Evolutionary conservation across 2,888 invertebrate genomes (phyloP).

Genomic region (Philhelius pedissequus): DNA sequence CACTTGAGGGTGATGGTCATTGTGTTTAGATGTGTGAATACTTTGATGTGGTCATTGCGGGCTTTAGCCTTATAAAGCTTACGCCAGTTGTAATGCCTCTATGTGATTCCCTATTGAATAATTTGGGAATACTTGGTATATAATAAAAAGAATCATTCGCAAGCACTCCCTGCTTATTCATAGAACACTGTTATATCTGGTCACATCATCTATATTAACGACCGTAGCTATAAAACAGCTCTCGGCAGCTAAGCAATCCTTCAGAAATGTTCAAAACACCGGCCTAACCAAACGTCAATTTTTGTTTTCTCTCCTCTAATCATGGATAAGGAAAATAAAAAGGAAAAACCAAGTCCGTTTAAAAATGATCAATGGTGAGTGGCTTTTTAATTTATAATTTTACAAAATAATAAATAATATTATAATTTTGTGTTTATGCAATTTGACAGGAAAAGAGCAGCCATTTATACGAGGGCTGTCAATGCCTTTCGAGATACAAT

Average conservation of each 20-base stretch:
- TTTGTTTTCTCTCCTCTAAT: neutral
- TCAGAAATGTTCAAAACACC: slow-evolving; percentile 51
- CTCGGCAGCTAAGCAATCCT: slow-evolving; percentile 6
- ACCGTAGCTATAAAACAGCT: slow-evolving; percentile 54
- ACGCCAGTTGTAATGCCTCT: slow-evolving; percentile 29
- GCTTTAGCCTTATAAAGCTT: neutral
- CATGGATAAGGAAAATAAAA: slow-evolving; percentile 39
- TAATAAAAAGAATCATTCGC: slow-evolving; percentile 1
- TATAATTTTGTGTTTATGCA: neutral
- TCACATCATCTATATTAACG: neutral
- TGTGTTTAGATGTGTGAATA: neutral
- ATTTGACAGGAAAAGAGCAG: slow-evolving; percentile 74
- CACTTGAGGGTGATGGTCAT: neutral
- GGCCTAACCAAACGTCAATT: slow-evolving; percentile 23
- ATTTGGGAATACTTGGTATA: slow-evolving; percentile 49
- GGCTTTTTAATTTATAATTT: neutral
- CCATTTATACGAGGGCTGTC: slow-evolving; percentile 74
- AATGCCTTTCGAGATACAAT: slow-evolving; percentile 74
- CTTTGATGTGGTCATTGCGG: slow-evolving; percentile 20
- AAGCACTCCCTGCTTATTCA: slow-evolving; percentile 56
- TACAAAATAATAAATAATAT: neutral
- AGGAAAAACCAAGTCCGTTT: slow-evolving; percentile 29
- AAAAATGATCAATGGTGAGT: slow-evolving; percentile 53
- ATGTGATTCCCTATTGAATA: slow-evolving; percentile 64
- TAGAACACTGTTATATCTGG: neutral